A percentile compares a stretch with the other conserved stretches of the same genome.
phyloP scores from a whole-genome alignment of 1,140 invertebrate species.

The Orius insidiosus region DNA sequence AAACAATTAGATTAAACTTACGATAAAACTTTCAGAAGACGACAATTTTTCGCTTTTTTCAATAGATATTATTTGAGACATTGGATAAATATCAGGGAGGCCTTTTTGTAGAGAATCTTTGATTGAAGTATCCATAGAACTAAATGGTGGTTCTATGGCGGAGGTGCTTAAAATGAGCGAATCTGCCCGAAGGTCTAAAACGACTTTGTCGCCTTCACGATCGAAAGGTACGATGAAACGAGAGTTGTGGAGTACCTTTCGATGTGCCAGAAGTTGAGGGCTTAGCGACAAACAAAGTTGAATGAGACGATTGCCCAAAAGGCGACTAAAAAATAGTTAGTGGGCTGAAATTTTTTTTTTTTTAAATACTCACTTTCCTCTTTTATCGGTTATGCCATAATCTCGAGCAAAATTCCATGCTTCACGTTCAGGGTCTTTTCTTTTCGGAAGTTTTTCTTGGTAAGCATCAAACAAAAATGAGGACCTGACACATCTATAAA shows the following conservation, averaged over 20 bases:
- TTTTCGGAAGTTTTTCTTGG: constrained; percentile 54
- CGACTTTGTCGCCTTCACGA: constrained; percentile 24
- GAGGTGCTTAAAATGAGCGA: constrained; percentile 42
- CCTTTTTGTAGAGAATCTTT: constrained; percentile 21
- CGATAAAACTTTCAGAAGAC: no score
- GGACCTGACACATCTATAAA: constrained; percentile 38
- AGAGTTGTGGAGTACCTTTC: constrained; percentile 11
- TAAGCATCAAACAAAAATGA: constrained; percentile 61
- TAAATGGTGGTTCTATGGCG: constrained; percentile 27
- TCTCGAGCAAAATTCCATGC: constrained; percentile 48
- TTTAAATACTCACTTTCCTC: constrained; percentile 44
- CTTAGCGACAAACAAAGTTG: constrained; percentile 45
- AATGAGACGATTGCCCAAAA: constrained; percentile 48
- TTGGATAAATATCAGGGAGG: constrained; percentile 51
- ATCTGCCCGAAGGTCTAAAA: constrained; percentile 42
- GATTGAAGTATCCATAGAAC: constrained; percentile 30
- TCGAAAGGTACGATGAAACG: constrained; percentile 16
- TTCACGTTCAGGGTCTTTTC: constrained; percentile 45
- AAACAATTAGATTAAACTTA: background rate
- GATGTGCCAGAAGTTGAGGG: constrained; percentile 25
- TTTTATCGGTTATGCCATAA: constrained; percentile 49
- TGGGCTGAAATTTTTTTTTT: background rate
- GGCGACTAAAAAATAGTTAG: constrained; percentile 35
- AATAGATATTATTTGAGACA: constrained; percentile 49
- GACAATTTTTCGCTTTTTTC: constrained; percentile 23